Evolutionary conservation across 1,140 invertebrate species (phyloP).

Genomic region (Aphelenchoides besseyi): DNA sequence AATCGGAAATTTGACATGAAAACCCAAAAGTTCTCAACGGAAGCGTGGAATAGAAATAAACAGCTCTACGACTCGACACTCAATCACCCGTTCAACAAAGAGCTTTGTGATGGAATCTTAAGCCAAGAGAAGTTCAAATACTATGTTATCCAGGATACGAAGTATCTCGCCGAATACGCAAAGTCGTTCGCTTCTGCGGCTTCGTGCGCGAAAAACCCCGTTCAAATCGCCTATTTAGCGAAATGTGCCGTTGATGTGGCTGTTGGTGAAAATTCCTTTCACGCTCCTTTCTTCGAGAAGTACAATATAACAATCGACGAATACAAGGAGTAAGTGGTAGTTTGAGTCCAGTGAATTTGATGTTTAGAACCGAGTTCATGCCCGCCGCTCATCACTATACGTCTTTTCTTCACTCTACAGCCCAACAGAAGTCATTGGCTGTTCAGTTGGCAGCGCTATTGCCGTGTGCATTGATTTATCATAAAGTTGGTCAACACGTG

Average conservation of each 20-base stretch:
- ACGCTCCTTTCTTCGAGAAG: neutral
- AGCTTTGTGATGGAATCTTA: neutral
- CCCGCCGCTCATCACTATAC: constrained; percentile 6
- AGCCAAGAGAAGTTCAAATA: neutral
- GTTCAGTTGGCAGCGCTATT: neutral
- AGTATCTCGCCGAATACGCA: neutral
- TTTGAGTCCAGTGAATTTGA: neutral
- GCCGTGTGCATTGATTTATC: neutral
- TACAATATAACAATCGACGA: neutral
- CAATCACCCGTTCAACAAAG: neutral
- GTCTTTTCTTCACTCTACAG: neutral
- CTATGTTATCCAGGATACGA: constrained; percentile 3
- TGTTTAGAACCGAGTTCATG: neutral
- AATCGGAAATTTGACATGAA: too few species aligned
- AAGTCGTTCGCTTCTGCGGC: neutral
- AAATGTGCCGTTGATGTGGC: neutral
- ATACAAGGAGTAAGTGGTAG: neutral
- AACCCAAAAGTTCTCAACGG: neutral
- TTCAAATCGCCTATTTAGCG: neutral
- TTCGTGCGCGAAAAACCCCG: neutral
- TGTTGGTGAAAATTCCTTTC: neutral
- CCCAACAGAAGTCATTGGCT: neutral
- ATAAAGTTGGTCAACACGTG: neutral
- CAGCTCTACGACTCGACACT: neutral
- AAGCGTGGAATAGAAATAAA: neutral